Evolutionary conservation across 2,888 invertebrate species (phyloP), one percentile per base, ranked within the genome.

Genomic region (Volucella zonaria): DNA sequence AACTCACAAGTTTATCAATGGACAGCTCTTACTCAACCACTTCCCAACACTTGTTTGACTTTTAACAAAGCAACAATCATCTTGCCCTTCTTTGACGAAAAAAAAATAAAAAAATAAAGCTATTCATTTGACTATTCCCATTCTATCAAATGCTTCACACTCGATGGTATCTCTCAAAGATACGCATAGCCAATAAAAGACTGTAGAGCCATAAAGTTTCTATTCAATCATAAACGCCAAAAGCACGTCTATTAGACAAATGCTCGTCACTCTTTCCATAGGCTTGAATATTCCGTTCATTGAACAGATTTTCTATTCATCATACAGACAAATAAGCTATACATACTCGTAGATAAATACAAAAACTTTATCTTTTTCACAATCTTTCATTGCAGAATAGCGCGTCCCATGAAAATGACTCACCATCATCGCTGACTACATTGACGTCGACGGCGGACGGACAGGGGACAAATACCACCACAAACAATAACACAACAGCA

Each of bases 301-400:
- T 15, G 47, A 54, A 67, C 61, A 67, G 67, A 67, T 78, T 67
- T 49, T 12, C 61, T 49, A 77, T 73, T 77, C 56, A 82, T 78
- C 71, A 78, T 59, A 59, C 10, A 14, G 9, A 54, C 1, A 8
- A 8, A 40, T 31, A 6, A 4, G 3, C 0, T 18, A 23, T 23
- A 1, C 23, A 31, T 31, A 31, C 1, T 23, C 18, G 31, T 6
- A 31, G 31, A 6, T 31, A 2, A 15, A 47, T 18, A 47, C 9
- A 52, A 18, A 43, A 31, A 47, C 47, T n/a, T 61, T 73, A 74
- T 74, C 73, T 58, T 47, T 59, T 45, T 47, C 42, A 14, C 56
- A 54, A 40, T 75, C 62, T 31, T 31, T 81, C 62, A 54, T 82
- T 83, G 75, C 80, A 83, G 83, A 66, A 61, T 45, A 71, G 31